These are phyloP conservation scores for Drosophila orosa DNA, from an alignment of 1,140 invertebrate species.

Conservation along the genomic window DNA sequence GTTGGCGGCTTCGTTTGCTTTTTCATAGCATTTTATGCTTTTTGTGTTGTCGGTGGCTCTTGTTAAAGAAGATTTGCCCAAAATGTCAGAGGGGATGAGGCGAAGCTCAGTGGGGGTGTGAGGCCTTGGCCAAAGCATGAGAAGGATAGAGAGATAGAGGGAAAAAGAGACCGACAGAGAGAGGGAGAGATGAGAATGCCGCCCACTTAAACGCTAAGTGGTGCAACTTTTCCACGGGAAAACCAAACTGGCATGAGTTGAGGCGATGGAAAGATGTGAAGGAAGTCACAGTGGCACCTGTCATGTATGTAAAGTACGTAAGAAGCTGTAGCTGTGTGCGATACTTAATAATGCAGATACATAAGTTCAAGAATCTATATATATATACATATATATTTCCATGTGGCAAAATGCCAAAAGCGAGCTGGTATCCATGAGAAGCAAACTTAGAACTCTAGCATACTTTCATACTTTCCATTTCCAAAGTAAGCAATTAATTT, in stretches of 20 bases:
- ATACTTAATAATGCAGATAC: constrained; percentile 51
- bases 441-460: background rate
- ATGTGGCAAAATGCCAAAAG: constrained; percentile 31
- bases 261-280: constrained; percentile 1
- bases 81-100: constrained; percentile 64
- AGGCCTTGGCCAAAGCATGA: background rate
- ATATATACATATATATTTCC: constrained; percentile 3
- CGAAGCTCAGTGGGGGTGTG: background rate
- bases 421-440: background rate
- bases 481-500: constrained; percentile 1
- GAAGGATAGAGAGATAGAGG: background rate
- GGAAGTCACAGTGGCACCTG: constrained; percentile 34
- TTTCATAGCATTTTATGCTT: constrained; percentile 81
- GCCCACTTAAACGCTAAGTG: constrained; percentile 81
- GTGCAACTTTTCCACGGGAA: constrained; percentile 55
- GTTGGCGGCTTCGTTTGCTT: constrained; percentile 72
- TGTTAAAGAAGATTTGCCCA: constrained; percentile 79
- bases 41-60: constrained; percentile 66
- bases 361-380: constrained; percentile 20
- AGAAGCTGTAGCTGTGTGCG: constrained; percentile 8
- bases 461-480: background rate
- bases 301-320: constrained; percentile 42
- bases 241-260: constrained; percentile 17
- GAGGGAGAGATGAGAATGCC: constrained; percentile 53
- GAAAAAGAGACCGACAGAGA: background rate